Conservation (phyloP, 92 coral and sea anemone genomes). For the Zoanthus solanderi region DNA sequence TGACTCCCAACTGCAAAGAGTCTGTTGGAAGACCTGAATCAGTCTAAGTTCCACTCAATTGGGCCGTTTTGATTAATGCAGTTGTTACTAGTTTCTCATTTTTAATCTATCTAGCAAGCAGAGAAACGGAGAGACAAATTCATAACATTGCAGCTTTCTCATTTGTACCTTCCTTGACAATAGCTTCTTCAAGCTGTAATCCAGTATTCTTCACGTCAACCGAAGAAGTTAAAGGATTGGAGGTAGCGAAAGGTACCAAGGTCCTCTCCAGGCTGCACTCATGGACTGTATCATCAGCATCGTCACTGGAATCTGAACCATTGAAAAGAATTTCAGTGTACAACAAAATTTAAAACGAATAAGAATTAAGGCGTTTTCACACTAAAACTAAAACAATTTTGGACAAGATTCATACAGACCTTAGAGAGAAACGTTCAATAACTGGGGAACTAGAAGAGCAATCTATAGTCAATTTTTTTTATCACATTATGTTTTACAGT, state of each 20-base stretch:
- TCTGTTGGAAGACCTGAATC: no score
- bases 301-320: conserved; percentile 60
- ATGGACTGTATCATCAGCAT: conserved; percentile 70
- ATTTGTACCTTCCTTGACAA: conserved; percentile 16
- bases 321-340: not conserved
- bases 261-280: conserved; percentile 69
- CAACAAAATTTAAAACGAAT: no score
- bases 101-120: not conserved
- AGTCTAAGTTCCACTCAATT: no score
- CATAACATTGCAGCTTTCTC: not conserved
- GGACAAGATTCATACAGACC: no score
- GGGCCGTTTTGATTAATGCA: not conserved
- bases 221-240: not conserved
- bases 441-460: no score
- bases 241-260: not conserved
- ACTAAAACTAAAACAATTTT: no score
- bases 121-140: no score
- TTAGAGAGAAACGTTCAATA: no score
- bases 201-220: not conserved
- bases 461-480: no score
- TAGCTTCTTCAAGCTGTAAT: not conserved
- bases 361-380: no score
- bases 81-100: not conserved
- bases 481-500: no score
- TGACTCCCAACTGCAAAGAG: no score